Conservation (phyloP, 2,113 vertebrate genomes). For the Theristicus caerulescens region DNA sequence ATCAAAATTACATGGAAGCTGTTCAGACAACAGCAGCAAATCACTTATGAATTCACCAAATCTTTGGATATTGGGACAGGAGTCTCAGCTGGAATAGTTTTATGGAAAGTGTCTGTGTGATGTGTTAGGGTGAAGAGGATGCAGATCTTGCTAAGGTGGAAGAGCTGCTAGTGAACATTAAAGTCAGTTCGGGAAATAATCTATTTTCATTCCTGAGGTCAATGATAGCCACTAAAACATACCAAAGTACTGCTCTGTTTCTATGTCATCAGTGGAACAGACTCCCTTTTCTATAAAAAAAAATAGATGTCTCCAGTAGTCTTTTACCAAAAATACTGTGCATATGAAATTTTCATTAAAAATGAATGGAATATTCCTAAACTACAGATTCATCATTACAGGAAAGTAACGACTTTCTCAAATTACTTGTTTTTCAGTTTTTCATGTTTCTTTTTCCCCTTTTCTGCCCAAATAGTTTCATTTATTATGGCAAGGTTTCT, state of each 20-base stretch:
- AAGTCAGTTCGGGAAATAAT: neutral
- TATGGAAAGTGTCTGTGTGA: neutral
- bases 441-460: neutral
- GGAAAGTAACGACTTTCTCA: neutral
- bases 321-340: neutral
- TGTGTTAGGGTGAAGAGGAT: neutral
- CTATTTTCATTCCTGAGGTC: neutral
- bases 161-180: neutral
- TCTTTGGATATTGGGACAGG: neutral
- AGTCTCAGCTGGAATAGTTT: neutral
- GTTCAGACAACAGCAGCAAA: neutral
- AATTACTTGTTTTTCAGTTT: neutral
- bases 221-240: neutral
- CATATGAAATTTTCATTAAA: neutral
- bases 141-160: neutral
- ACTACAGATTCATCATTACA: neutral
- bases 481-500: neutral
- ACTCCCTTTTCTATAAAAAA: too few species aligned
- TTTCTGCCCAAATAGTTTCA: neutral
- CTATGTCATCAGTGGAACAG: neutral
- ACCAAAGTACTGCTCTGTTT: neutral
- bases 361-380: neutral
- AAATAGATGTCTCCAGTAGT: neutral
- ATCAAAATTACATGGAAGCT: neutral
- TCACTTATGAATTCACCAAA: neutral